A percentile compares a stretch with the other conserved stretches of the same genome.
Conservation (phyloP, 1,140 invertebrate genomes). For the Drosophila mayri region DNA sequence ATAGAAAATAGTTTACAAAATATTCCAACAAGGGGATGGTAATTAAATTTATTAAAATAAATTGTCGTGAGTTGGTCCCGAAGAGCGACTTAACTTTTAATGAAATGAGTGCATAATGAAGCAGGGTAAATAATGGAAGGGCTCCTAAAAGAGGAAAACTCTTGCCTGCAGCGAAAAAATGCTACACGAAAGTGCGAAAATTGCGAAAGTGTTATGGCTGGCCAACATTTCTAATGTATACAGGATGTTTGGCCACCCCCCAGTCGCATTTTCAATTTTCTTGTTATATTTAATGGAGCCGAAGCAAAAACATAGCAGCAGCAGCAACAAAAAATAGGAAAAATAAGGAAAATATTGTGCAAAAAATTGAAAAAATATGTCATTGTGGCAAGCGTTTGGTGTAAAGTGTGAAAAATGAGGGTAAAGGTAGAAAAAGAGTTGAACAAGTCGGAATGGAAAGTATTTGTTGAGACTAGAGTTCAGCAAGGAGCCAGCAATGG, state of each 20-base stretch:
- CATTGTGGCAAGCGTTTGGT: constrained; percentile 32
- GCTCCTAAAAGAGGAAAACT: neutral
- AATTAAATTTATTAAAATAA: constrained; percentile 82
- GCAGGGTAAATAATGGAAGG: constrained; percentile 33
- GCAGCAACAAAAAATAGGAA: constrained; percentile 44
- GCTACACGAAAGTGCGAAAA: constrained; percentile 22
- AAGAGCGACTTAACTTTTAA: constrained; percentile 65
- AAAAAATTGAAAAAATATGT: constrained; percentile 48
- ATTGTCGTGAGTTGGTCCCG: constrained; percentile 39
- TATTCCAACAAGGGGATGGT: constrained; percentile 24
- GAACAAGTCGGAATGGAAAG: constrained; percentile 1
- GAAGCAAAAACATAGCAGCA: constrained; percentile 38
- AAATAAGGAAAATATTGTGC: constrained; percentile 6
- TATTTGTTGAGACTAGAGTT: constrained; percentile 28
- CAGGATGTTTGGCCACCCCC: constrained; percentile 3
- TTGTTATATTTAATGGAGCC: constrained; percentile 58
- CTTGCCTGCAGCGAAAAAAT: constrained; percentile 1
- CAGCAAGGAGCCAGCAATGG: constrained; percentile 11
- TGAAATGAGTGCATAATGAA: constrained; percentile 61
- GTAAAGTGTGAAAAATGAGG: constrained; percentile 28
- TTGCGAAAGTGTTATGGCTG: constrained; percentile 44
- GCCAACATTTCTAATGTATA: constrained; percentile 45
- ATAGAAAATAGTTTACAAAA: constrained; percentile 37
- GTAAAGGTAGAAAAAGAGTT: neutral
- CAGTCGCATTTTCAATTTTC: constrained; percentile 11